Evolutionary conservation across 2,797 vertebrate species (phyloP).

Genomic region (Pseudochirops corinnae): DNA sequence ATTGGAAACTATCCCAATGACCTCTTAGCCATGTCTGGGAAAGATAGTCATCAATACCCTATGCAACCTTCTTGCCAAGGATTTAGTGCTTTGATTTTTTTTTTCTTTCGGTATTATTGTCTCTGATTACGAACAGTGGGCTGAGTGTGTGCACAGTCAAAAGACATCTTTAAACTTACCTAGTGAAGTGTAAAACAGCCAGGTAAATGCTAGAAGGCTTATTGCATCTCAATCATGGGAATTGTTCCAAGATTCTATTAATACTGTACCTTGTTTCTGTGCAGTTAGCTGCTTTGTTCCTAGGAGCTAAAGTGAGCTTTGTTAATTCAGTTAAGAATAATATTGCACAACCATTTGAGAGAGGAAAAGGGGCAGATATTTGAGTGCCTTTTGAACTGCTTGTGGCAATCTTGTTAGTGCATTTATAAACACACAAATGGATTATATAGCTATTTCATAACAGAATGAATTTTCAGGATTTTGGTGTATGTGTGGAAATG

Average conservation of each 20-base stretch:
- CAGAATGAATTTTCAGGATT: not conserved
- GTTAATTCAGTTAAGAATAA: constrained; percentile 6
- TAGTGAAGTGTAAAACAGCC: not conserved
- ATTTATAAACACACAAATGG: not conserved
- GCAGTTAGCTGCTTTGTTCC: not conserved
- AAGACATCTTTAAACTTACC: not conserved
- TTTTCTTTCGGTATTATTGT: not conserved
- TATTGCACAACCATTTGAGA: not conserved
- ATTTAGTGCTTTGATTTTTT: not conserved
- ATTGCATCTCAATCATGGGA: not conserved
- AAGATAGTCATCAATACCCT: not conserved
- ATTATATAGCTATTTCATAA: not conserved
- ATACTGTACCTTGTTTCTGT: not conserved
- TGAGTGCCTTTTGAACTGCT: not conserved
- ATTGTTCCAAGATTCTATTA: constrained; percentile 1
- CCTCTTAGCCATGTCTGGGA: not conserved
- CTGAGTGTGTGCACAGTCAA: not conserved
- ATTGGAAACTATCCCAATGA: not conserved
- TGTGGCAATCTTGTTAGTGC: not conserved
- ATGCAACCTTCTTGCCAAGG: not conserved
- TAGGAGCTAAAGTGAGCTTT: not conserved
- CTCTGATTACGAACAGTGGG: not conserved
- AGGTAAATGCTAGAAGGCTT: not conserved
- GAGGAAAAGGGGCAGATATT: not conserved
- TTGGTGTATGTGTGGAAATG: not conserved